These are phyloP conservation scores for Chaenocephalus aceratus DNA, from an alignment of 2,113 vertebrate genomes.

Conservation along the genomic window DNA sequence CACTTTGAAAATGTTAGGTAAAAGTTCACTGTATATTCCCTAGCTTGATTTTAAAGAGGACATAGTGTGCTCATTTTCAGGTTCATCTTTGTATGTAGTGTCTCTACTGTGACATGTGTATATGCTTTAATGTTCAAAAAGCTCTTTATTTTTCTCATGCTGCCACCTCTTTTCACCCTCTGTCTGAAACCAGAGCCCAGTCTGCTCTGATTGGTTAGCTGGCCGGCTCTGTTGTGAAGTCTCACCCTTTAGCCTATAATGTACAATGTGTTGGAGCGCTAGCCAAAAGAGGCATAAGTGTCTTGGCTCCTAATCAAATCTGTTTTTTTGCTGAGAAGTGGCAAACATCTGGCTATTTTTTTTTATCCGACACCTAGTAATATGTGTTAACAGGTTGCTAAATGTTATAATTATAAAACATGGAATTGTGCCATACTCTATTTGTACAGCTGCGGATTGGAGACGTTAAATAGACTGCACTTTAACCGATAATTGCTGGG, in stretches of 20 bases:
- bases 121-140: too few relatives aligned
- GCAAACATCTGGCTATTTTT: constrained; percentile 3
- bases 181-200: too few relatives aligned
- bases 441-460: constrained; percentile 1
- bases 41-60: constrained; percentile 23
- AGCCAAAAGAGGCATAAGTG: too few relatives aligned
- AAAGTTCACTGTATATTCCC: constrained; percentile 23
- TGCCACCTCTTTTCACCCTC: too few relatives aligned
- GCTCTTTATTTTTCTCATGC: too few relatives aligned
- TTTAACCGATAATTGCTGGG: constrained; percentile 22
- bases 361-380: not conserved
- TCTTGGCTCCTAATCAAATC: constrained; percentile 5
- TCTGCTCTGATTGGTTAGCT: too few relatives aligned
- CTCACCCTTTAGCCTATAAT: too few relatives aligned
- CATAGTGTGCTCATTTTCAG: too few relatives aligned
- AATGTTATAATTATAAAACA: constrained; percentile 14
- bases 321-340: not conserved
- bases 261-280: too few relatives aligned
- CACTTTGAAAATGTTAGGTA: constrained; percentile 14
- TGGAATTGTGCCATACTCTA: not conserved
- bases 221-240: too few relatives aligned
- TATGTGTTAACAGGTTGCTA: constrained; percentile 3
- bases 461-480: constrained; percentile 1
- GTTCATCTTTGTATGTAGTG: too few relatives aligned
- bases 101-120: too few relatives aligned